These are phyloP conservation scores for Brachylomia viminalis DNA, from an alignment of 2,888 invertebrate species.

Conservation along the genomic window DNA sequence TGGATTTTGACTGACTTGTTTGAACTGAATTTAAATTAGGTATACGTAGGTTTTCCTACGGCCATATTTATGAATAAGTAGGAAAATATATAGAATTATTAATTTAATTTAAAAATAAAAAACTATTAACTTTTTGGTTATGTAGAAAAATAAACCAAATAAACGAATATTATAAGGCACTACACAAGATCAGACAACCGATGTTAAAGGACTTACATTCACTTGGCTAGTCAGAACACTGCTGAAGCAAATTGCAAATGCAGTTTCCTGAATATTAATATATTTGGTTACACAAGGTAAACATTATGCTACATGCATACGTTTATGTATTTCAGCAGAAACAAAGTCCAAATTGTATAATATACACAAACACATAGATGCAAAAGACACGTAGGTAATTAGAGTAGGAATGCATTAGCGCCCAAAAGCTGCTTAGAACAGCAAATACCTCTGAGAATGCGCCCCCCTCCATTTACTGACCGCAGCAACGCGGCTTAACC, in stretches of 20 bases:
- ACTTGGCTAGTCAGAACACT: background rate
- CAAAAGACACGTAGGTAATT: background rate
- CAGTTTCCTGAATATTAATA: background rate
- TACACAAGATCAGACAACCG: no score
- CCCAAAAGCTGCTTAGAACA: background rate
- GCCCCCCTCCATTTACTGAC: background rate
- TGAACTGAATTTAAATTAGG: conserved; percentile 14
- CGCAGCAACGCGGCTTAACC: background rate
- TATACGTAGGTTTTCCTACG: background rate
- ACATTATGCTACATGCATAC: background rate
- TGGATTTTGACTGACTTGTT: conserved; percentile 17
- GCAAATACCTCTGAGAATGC: background rate
- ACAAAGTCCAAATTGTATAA: background rate
- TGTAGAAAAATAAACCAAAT: background rate
- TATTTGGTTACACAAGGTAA: no score
- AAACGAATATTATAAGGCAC: background rate
- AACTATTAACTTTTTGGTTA: background rate
- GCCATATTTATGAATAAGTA: background rate
- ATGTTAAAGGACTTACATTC: background rate
- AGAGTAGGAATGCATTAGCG: background rate
- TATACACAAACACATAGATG: background rate
- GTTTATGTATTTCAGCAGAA: background rate
- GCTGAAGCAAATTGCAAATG: background rate
- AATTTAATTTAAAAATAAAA: background rate
- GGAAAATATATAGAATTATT: background rate